Evolutionary conservation across 2,797 vertebrate species (phyloP).

Genomic region (Petrocephalus schoutedeni): DNA sequence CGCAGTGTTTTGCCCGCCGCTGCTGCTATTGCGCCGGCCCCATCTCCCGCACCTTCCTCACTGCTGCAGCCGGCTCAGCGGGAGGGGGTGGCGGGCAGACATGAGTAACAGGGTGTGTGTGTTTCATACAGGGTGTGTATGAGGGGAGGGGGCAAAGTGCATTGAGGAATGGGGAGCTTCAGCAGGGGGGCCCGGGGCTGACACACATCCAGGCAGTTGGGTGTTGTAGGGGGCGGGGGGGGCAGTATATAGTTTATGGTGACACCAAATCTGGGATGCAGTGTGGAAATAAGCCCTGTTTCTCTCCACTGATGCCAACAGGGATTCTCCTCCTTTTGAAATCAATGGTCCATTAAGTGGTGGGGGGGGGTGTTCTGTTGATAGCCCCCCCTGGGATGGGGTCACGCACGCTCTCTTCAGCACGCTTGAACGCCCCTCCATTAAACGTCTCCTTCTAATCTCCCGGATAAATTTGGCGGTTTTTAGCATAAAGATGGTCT

Average conservation of each 20-base stretch:
- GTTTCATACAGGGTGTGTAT: no score
- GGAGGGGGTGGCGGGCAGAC: not conserved
- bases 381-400: not conserved
- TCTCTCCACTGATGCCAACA: not conserved
- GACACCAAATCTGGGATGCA: not conserved
- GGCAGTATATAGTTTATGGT: not conserved
- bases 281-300: not conserved
- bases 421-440: not conserved
- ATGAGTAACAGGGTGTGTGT: no score
- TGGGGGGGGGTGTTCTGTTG: not conserved
- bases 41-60: not conserved
- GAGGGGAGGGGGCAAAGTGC: no score
- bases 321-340: not conserved
- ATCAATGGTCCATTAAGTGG: not conserved
- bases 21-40: not conserved
- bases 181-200: not conserved
- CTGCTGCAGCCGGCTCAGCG: not conserved
- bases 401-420: not conserved
- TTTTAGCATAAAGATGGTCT: conserved; percentile 9
- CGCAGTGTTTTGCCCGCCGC: no score
- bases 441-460: not conserved
- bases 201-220: not conserved
- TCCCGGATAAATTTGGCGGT: not conserved
- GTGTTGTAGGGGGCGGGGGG: not conserved
- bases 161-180: not conserved